Percentiles rank a stretch among this genome's conserved stretches.
Evolutionary conservation across 2,113 vertebrate species (phyloP).

Genomic region (Etia nguti): DNA sequence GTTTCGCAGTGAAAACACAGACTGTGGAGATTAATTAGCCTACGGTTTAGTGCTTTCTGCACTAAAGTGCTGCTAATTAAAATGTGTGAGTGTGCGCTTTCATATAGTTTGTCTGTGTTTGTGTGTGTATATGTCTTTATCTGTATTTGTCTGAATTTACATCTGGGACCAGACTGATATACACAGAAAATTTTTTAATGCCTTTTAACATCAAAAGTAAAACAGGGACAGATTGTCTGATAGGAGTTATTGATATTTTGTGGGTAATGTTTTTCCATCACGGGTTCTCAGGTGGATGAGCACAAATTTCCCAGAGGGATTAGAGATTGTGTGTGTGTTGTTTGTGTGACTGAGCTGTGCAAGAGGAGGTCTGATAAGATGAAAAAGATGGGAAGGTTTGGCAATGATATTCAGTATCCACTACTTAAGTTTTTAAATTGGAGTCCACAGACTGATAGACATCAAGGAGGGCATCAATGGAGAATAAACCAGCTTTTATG

Average conservation of each 20-base stretch:
- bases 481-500: slow-evolving; percentile 18
- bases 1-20: slow-evolving; percentile 26
- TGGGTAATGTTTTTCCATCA: background rate
- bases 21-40: slow-evolving; percentile 50
- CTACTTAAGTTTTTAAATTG: background rate
- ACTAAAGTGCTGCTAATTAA: slow-evolving; percentile 51
- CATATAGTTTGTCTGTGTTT: background rate
- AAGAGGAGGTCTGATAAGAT: slow-evolving; percentile 4
- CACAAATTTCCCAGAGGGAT: slow-evolving; percentile 25
- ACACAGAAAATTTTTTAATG: background rate
- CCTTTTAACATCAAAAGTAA: background rate
- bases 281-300: slow-evolving; percentile 20
- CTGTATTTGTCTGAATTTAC: background rate
- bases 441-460: background rate
- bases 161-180: background rate
- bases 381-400: slow-evolving; percentile 3
- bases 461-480: background rate
- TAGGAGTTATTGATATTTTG: slow-evolving; percentile 33
- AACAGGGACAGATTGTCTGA: background rate
- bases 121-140: background rate
- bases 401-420: background rate
- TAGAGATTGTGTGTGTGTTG: background rate
- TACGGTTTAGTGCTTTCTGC: slow-evolving; percentile 28
- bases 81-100: slow-evolving; percentile 20
- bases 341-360: slow-evolving; percentile 13